Evolutionary conservation across 2,113 vertebrate genomes (phyloP).

Genomic region (Himantopus leucocephalus): DNA sequence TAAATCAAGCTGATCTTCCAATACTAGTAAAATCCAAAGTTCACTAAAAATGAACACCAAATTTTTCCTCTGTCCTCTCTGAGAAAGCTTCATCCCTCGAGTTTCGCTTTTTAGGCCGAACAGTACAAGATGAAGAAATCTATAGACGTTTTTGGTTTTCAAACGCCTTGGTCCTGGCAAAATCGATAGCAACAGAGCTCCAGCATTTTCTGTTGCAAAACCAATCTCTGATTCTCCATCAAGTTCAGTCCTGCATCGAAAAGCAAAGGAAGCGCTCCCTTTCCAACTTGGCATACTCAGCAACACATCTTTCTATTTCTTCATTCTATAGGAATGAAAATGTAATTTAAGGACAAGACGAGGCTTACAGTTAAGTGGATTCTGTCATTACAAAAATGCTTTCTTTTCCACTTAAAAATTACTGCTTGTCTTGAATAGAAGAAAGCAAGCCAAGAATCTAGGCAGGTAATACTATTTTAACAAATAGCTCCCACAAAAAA

Average conservation of each 20-base stretch:
- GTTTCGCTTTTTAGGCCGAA: background rate
- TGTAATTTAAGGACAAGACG: conserved; percentile 24
- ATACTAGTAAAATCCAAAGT: background rate
- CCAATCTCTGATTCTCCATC: background rate
- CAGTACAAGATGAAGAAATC: background rate
- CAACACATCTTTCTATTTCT: conserved; percentile 4
- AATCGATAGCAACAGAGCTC: background rate
- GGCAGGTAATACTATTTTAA: background rate
- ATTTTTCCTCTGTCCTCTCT: background rate
- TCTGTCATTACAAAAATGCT: background rate
- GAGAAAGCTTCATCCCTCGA: background rate
- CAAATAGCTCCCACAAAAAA: background rate
- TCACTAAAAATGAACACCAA: background rate
- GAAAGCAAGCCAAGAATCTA: background rate
- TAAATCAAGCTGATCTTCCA: background rate
- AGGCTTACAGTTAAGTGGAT: background rate
- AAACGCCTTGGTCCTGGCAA: background rate
- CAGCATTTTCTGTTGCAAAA: background rate
- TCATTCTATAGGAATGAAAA: conserved; percentile 22
- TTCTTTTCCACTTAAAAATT: background rate
- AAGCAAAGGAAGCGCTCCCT: background rate
- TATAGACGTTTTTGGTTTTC: background rate
- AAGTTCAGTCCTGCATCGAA: conserved; percentile 24
- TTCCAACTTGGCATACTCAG: background rate
- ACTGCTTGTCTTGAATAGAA: background rate